Base-by-base conservation (phyloP, 1,140 invertebrate genomes). In the Megalopta genalis region DNA sequence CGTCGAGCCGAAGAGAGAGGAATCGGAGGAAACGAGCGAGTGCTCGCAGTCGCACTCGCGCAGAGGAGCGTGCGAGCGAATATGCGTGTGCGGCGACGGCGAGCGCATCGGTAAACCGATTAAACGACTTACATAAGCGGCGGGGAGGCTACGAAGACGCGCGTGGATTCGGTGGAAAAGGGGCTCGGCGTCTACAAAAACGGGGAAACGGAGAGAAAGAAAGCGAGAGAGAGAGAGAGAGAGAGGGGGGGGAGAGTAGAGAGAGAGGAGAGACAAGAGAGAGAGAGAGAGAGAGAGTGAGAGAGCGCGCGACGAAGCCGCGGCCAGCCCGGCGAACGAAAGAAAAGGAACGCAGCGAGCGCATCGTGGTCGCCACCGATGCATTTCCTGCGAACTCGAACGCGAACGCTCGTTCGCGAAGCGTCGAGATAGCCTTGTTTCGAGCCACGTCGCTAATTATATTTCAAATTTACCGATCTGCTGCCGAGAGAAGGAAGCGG, bases 111-210 rank as follows among this genome's bases (percentile, higher is more conserved):
- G 46, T 69, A 77, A 78, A 78, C 57, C 71, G 79, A 86, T 78
- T 67, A 85, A 82, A 77, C 60, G 70, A 75, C 79, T 85, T 85
- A 82, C 70, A 59, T 85, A 84, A 85, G 69, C 74, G 23, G 67
- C 64, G 2, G 68, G n/a, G 60, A 65, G 60, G n/a, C 66, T 25
- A 9, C 60, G n/a, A 65, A 78, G 60, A 65, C 69, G 49, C 63
- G 49, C 7, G 49, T 62, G 21, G 59, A 72, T 78, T 64, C 46
- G 60, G 72, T 57, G 68, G 42, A 46, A 60, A 72, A 21, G 1
- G 21, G 39, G 18, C 27, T 10, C 21, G 32, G 6, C 10, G 16
- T 62, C 21, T 16, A 14, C 0, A 37, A 27, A 72, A 32, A 77
- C 52, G 23, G n/a, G 42, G 2, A 12, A 46, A 46, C 9, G 42